A percentile compares a stretch with the other conserved stretches of the same genome.
Evolutionary conservation across 2,888 invertebrate species (phyloP).

Genomic region (Allophyes oxyacanthae): DNA sequence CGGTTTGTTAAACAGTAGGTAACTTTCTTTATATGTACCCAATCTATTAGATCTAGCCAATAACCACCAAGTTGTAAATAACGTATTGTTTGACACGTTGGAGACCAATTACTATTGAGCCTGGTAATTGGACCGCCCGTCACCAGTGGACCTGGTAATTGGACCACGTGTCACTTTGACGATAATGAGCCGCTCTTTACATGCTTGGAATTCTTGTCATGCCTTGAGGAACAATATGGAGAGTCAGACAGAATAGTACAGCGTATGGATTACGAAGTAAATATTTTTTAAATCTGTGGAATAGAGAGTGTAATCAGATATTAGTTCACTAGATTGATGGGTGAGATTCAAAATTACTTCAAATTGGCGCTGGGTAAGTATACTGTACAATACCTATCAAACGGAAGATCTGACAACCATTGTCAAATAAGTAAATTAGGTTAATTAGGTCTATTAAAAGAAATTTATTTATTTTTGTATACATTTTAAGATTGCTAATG

Average conservation of each 20-base stretch:
- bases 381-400: too few relatives aligned
- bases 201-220: conserved; percentile 13
- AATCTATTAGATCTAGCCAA: conserved; percentile 3
- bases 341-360: too few relatives aligned
- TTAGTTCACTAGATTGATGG: too few relatives aligned
- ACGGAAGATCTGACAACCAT: too few relatives aligned
- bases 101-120: conserved; percentile 9
- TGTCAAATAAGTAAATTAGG: too few relatives aligned
- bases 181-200: conserved; percentile 29
- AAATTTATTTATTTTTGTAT: too few relatives aligned
- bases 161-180: conserved; percentile 25
- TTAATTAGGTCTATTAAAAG: too few relatives aligned
- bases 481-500: too few relatives aligned
- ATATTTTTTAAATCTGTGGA: too few relatives aligned
- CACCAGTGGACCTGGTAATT: conserved; percentile 23
- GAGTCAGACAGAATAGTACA: background rate
- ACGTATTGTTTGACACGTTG: conserved; percentile 20
- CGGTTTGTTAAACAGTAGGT: too few relatives aligned
- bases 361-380: too few relatives aligned
- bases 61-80: conserved; percentile 19
- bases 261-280: background rate
- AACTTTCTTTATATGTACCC: background rate
- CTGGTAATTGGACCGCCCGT: conserved; percentile 25
- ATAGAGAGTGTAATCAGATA: too few relatives aligned
- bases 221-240: background rate